Base-by-base conservation (phyloP, 2,797 vertebrate genomes). In the Brachyalestes nurse region DNA sequence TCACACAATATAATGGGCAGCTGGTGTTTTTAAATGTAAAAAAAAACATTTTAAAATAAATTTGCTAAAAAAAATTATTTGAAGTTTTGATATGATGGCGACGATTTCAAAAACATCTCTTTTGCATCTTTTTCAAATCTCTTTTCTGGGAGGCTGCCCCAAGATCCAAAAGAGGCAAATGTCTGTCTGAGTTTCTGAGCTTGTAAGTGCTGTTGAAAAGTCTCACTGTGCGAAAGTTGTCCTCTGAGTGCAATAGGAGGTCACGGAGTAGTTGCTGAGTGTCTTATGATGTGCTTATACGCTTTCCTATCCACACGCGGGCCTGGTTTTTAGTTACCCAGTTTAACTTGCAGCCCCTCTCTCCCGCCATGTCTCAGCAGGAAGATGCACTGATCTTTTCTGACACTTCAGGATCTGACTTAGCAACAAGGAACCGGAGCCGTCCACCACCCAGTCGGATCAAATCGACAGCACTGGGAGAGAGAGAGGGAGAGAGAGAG, bases 391-490 rank as follows among this genome's bases (percentile, higher is more conserved):
- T 93, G 93, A 98, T 96, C 90, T 98, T 98, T 91, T 96, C 96
- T 0, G 97, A 96, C 12, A 97, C 93, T 34, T 98, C 96, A 23
- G 87, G 86, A 71, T 98, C 96, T 0, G 97, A 97, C 89, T 98
- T 99, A 89, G 97, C 97, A 19, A 99, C 95, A 72, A 99, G 95
- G 87, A 99, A 98, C 21, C 95, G 92, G 72, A 98, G 95, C 77
- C 95, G 96, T 81, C 95, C 96, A 2, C 97, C 97, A 7, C 97
- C 96, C 0, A 96, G 93, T 69, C 97, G 95, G 89, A 99, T 99
- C 90, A 98, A 94, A 70, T 98, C 97, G 88, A 99, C 97, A 0
- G 97, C 97, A 6, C 97, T 99, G 93, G 5, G 42, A 73, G 19
- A 72, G 77, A 58, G 0, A 21, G 47, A 53, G 17, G 47, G 34